Percentiles rank a stretch among this genome's conserved stretches.
Evolutionary conservation across 2,113 vertebrate species (phyloP).

Genomic region (Brachypodius melanocephalos): DNA sequence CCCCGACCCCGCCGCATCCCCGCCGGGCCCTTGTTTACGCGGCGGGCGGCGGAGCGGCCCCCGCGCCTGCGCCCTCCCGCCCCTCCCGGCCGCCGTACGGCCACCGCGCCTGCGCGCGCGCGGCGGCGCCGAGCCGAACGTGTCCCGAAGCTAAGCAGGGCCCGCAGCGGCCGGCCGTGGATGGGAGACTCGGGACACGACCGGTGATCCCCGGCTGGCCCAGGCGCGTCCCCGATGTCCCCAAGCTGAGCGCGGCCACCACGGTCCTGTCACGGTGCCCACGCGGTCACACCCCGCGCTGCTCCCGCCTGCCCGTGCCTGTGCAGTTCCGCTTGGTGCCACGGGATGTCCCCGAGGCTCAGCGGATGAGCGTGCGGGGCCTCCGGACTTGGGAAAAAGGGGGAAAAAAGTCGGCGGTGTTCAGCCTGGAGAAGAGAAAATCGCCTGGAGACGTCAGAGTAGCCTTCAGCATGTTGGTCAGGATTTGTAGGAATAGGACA

Average conservation of each 20-base stretch:
- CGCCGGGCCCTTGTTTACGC: conserved; percentile 76
- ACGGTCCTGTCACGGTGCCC: fast-evolving
- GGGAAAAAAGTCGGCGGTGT: neutral
- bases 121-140: fast-evolving
- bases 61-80: conserved; percentile 53
- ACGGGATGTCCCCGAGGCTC: conserved; percentile 10
- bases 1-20: conserved; percentile 40
- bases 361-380: neutral
- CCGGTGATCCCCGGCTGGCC: fast-evolving
- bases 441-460: neutral
- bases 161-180: fast-evolving
- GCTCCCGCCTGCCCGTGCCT: too few relatives aligned
- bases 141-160: neutral
- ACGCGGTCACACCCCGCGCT: fast-evolving
- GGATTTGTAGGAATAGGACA: neutral
- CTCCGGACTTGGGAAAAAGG: neutral
- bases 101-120: neutral
- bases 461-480: neutral
- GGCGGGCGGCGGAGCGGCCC: conserved; percentile 31
- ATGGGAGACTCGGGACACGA: fast-evolving
- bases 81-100: neutral
- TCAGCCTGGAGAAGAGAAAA: neutral
- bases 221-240: fast-evolving
- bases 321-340: conserved; percentile 24
- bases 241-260: neutral